Base-by-base conservation (phyloP, 2,113 vertebrate genomes). In the Seriola aureovittata region DNA sequence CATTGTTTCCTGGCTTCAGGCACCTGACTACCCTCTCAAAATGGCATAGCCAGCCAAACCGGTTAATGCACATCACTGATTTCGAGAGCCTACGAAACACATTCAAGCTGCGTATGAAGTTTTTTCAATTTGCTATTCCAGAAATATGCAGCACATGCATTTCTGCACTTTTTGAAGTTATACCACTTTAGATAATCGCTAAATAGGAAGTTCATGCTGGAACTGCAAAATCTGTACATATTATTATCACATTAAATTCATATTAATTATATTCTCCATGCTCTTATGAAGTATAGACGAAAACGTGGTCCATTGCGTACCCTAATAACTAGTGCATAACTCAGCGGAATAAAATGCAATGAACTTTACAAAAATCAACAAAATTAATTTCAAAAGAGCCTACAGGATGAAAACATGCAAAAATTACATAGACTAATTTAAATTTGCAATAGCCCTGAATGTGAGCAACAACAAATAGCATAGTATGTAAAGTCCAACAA, bases 1-100 rank as follows among this genome's bases (percentile, higher is more conserved):
- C 73, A 76, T 79, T 87, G 75, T 89, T 91, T 90, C 68, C 78
- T 85, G 89, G 89, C 90, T 90, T 70, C 84, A 58, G 87, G 91
- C 90, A 90, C 82, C 79, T 89, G 77, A 82, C 87, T 79, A 19
- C 60, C 67, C 80, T 86, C 77, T 88, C 54, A 79, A 89, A 89
- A 88, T 85, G 87, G 71, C 88, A 88, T 38, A 81, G 75, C 84
- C 75, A 85, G 87, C 88, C 85, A 87, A 91, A 91, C 81, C 32
- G 23, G 87, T 91, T 89, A 80, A 85, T 86, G 78, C 85, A 86
- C 80, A 87, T 91, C 75, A 84, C 73, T 85, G 71, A 86, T 79
- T 89, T 67, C 65, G 34, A 76, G 68, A 81, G 67, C 48, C 48
- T 50, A 67, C 38, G 76, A 84, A 91, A 88, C 80, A 82, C 71